These are phyloP conservation scores for Aplysia californica DNA, from an alignment of 1,140 invertebrate genomes.

Conservation along the genomic window DNA sequence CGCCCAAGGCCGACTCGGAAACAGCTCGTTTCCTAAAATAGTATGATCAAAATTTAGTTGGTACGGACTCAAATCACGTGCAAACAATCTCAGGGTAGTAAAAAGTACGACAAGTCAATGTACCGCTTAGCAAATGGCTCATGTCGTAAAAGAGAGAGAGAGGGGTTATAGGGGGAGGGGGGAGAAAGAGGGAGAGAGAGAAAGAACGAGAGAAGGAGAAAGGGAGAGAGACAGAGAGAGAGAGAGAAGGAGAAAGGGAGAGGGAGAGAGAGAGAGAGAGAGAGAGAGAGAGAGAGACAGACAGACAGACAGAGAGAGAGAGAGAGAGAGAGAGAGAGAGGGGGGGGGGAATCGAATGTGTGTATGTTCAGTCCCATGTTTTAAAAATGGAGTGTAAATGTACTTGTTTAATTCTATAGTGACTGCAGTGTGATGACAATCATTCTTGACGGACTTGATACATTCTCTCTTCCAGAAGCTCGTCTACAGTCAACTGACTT, in stretches of 20 bases:
- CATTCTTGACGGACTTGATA: too few species aligned
- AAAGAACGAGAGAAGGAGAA: not conserved
- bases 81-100: not conserved
- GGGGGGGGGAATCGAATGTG: too few species aligned
- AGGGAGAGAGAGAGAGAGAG: not conserved
- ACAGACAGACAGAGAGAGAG: conserved; percentile 3
- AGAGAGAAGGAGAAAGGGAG: not conserved
- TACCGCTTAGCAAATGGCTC: not conserved
- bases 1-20: not conserved
- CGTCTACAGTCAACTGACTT: too few species aligned
- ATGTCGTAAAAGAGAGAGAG: not conserved
- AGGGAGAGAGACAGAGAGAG: too few species aligned
- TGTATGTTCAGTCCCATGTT: too few species aligned
- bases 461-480: too few species aligned
- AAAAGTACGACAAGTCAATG: not conserved
- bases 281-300: not conserved
- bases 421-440: too few species aligned
- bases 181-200: not conserved
- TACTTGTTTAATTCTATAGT: too few species aligned
- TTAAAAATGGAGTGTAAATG: too few species aligned
- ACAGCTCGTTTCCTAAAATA: not conserved
- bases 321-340: not conserved
- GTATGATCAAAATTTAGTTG: not conserved
- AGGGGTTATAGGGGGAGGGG: not conserved
- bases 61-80: not conserved